Conservation (phyloP, 2,797 vertebrate genomes). For the Oophaga sylvatica region DNA sequence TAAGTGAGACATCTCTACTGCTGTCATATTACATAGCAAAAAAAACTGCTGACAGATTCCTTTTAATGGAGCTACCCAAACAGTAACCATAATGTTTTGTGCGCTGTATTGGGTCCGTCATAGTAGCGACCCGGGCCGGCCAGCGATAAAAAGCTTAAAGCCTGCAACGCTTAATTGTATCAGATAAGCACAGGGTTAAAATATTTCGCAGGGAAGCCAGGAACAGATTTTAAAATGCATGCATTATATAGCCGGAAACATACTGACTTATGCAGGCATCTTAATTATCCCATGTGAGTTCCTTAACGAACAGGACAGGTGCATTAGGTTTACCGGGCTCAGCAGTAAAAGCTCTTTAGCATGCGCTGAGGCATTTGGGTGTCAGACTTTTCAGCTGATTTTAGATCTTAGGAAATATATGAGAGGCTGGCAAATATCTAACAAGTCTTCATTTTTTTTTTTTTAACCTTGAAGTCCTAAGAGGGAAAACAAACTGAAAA, state of each 20-base stretch:
- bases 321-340: conserved; percentile 43
- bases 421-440: conserved; percentile 12
- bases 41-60: too few relatives aligned
- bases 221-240: conserved; percentile 34
- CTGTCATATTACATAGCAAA: too few relatives aligned
- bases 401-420: conserved; percentile 47
- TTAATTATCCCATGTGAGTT: conserved; percentile 56
- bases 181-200: conserved; percentile 44
- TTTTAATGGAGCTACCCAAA: background rate
- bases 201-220: conserved; percentile 33
- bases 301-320: conserved; percentile 45
- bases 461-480: conserved; percentile 32
- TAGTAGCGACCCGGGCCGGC: too few relatives aligned
- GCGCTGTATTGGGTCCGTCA: background rate
- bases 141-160: background rate
- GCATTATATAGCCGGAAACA: conserved; percentile 41
- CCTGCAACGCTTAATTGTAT: background rate
- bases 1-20: too few relatives aligned
- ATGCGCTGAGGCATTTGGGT: conserved; percentile 37
- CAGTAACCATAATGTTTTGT: background rate
- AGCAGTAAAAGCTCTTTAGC: conserved; percentile 54
- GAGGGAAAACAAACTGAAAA: background rate
- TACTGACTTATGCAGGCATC: conserved; percentile 29
- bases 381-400: conserved; percentile 43
- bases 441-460: conserved; percentile 19